Conservation (phyloP, 2,113 vertebrate genomes). For the Anolis carolinensis region DNA sequence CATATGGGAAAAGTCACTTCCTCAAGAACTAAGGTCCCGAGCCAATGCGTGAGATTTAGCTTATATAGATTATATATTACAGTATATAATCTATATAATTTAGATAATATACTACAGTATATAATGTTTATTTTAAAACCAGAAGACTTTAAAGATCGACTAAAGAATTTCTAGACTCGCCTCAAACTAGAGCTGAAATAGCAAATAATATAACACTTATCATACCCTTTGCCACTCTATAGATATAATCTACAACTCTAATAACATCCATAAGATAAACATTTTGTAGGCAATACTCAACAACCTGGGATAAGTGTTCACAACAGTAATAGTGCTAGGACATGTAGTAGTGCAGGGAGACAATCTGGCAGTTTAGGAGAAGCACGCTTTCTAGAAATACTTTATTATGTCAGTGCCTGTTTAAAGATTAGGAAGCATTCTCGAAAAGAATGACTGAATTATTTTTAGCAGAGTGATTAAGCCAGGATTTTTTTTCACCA, state of each 20-base stretch:
- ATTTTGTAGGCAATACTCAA: conserved; percentile 26
- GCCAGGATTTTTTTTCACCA: neutral
- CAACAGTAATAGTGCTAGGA: conserved; percentile 17
- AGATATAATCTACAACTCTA: conserved; percentile 1
- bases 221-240: too few species aligned
- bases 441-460: neutral
- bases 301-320: conserved; percentile 32
- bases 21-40: too few species aligned
- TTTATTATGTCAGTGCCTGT: neutral
- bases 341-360: neutral
- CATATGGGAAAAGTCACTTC: too few species aligned
- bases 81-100: too few species aligned
- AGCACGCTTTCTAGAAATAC: neutral
- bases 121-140: too few species aligned
- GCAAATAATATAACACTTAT: too few species aligned
- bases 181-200: too few species aligned
- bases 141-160: too few species aligned
- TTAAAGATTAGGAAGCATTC: neutral
- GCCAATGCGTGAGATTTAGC: too few species aligned
- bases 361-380: neutral
- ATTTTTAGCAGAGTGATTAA: neutral
- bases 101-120: too few species aligned
- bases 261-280: conserved; percentile 18
- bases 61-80: too few species aligned
- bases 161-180: too few species aligned